Base-by-base conservation (phyloP, 2,888 invertebrate genomes). In the Sussaba pulchella region DNA sequence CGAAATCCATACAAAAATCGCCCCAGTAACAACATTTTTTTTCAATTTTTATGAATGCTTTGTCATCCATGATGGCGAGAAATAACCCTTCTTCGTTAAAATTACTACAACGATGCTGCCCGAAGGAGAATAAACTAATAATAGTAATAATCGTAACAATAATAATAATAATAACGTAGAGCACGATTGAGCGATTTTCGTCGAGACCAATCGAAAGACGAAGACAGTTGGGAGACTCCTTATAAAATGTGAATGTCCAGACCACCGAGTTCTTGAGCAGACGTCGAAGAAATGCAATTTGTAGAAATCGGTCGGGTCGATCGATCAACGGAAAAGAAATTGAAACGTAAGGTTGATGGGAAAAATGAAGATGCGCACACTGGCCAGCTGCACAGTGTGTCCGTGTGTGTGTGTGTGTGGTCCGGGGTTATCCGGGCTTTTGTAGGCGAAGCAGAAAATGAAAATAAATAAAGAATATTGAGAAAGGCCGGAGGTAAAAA, bases 261-360 rank as follows among this genome's bases (percentile, higher is more conserved):
- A 14, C 50, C 21, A 24, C 36, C 14, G 21, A 19, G 0, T 36
- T 54, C 19, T 12, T 52, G 45, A 36, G 59, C 9, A 24, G n/a
- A 14, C 26, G 9, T 21, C 10, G 50, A 31, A 41, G 21, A 12
- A 21, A 59, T 50, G 39, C 67, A 50, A 67, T 67, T 72, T 72
- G 21, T 10, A 61, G 52, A 41, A 67, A 36, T 24, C 12, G 47
- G 24, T 26, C 47, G 17, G n/a, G 1, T 17, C 70, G 52, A 67
- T 78, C 43, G 78, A 50, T 66, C 47, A 39, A 17, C 19, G n/a
- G 14, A 52, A 66, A 41, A 12, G 26, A 45, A 52, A 71, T 71
- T 43, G 57, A 61, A 72, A 57, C 26, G 21, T 26, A 1, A n/a
- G 24, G 9, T 45, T 19, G n/a, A 21, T 12, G 12, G 26, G 24